Percentiles rank a stretch among this genome's conserved stretches.
Conservation (phyloP, 2,113 vertebrate genomes). For the Phocoena sinus region DNA sequence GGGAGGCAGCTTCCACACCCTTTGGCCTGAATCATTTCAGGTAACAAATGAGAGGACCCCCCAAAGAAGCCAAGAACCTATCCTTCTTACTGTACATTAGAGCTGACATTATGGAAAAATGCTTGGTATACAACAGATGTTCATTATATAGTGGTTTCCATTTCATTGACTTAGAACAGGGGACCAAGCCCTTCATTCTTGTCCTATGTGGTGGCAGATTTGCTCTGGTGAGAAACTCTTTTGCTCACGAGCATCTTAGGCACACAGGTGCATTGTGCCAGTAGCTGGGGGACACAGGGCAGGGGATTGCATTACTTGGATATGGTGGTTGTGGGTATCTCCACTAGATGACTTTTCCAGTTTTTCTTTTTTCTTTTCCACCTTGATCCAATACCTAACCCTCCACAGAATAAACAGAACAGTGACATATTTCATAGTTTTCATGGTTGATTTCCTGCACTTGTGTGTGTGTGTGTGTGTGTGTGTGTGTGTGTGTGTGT, state of each 20-base stretch:
- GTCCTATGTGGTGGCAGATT: not conserved
- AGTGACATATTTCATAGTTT: not conserved
- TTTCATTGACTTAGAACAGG: not conserved
- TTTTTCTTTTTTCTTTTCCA: not conserved
- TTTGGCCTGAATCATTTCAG: slow-evolving; percentile 11
- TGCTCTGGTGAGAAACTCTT: not conserved
- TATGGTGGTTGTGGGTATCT: not conserved
- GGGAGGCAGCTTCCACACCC: not conserved
- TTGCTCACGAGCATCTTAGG: not conserved
- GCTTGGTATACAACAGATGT: not conserved
- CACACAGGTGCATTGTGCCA: not conserved
- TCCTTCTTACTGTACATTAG: not conserved
- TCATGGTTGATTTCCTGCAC: not conserved
- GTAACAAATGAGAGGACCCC: not conserved
- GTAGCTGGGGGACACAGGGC: not conserved
- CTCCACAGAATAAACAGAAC: not conserved
- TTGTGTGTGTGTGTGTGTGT: not conserved
- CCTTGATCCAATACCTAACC: not conserved
- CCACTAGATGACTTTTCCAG: not conserved
- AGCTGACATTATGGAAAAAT: not conserved
- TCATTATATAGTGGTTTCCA: not conserved
- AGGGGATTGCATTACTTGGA: not conserved
- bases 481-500: too few species aligned
- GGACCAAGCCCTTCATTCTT: not conserved
- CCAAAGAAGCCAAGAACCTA: not conserved